Conservation (phyloP, 2,797 vertebrate species). For the Macrochelys suwanniensis region DNA sequence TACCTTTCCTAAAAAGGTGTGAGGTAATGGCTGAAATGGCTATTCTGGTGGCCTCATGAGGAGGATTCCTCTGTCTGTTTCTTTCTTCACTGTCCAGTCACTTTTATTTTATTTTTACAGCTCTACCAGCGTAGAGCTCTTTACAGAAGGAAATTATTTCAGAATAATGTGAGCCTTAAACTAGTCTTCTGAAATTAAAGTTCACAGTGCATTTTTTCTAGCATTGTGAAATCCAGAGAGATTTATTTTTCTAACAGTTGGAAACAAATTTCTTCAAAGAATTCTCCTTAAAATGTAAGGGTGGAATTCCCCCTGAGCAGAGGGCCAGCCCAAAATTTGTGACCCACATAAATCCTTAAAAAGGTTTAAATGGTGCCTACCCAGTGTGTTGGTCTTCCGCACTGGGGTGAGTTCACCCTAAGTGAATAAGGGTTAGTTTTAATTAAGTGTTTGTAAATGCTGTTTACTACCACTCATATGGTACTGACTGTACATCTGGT, state of each 20-base stretch:
- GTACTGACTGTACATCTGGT: neutral
- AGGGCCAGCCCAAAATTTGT: neutral
- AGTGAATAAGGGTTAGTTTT: neutral
- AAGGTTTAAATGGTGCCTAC: neutral
- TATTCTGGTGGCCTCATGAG: neutral
- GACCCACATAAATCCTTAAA: neutral
- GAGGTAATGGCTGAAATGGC: neutral
- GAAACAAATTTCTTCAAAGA: too few species aligned
- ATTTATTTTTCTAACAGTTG: too few species aligned
- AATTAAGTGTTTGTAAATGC: conserved; percentile 36
- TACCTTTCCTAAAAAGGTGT: too few species aligned
- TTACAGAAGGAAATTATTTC: neutral
- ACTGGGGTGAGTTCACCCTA: neutral
- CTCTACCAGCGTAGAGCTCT: neutral
- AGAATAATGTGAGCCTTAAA: neutral
- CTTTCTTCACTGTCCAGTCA: neutral
- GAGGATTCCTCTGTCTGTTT: neutral
- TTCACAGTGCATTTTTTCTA: neutral
- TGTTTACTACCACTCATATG: conserved; percentile 38
- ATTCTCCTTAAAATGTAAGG: neutral
- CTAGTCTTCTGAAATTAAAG: neutral
- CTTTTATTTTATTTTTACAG: neutral
- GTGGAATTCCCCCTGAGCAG: neutral
- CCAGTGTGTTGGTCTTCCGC: neutral
- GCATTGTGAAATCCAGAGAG: neutral